Evolutionary conservation across 2,113 vertebrate genomes (phyloP), one percentile per base, ranked within the genome.

Genomic region (Rhinopithecus roxellana): DNA sequence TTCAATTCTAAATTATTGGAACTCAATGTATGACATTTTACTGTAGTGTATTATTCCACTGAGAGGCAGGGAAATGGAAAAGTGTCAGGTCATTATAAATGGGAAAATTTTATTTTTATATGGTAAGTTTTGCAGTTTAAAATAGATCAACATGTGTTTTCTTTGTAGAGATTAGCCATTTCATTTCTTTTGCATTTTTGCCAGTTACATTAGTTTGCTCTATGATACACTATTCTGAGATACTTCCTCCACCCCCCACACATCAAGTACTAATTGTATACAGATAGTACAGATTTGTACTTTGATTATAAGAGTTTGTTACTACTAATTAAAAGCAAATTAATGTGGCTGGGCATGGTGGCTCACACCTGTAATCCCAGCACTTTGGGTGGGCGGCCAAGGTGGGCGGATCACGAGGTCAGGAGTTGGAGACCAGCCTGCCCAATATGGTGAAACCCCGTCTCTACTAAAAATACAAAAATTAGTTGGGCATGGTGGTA

Each of bases 71-170:
- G 64, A 96, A 82, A 74, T 94, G 75, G 89, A 45, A 86, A 95
- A 72, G 22, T 95, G 89, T 94, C 35, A 87, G 78, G 69, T 89
- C 82, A 55, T 78, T 92, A 35, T 85, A 75, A 89, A 38, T 84
- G n/a, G 78, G 81, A 90, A 94, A 94, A 12, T 77, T 22, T 95
- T 95, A 90, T 81, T 95, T 97, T 89, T 78, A 89, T 92, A 48
- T 85, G 92, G 69, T n/a, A 94, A 96, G 83, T 89, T 88, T 88
- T 93, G 55, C 18, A 89, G 0, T 93, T 82, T 96, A 77, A 95
- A 94, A 27, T 92, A 59, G 86, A 48, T 72, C 52, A 23, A 40
- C 35, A 27, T 94, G 40, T 70, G n/a, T 89, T 80, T 95, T 93
- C 85, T 50, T 92, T 92, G 43, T 30, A 93, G 59, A 59, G 18